Percentiles rank a stretch among this genome's conserved stretches.
Conservation (phyloP, 2,797 vertebrate genomes). For the Chaunax sp. region DNA sequence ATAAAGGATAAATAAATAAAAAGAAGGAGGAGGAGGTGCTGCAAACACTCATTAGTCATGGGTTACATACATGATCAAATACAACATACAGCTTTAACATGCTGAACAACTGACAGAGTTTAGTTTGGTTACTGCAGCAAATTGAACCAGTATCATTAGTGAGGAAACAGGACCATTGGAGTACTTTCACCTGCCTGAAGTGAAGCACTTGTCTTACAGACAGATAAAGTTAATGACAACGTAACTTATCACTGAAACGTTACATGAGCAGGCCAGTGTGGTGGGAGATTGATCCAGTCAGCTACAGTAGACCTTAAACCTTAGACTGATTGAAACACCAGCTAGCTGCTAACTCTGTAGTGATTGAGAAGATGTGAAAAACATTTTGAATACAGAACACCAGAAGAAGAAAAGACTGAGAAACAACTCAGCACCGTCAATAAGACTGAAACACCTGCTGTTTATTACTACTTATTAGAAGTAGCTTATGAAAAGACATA, state of each 20-base stretch:
- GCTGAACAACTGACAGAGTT: too few species aligned
- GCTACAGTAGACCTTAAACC: slow-evolving; percentile 28
- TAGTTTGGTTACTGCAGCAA: too few species aligned
- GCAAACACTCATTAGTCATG: too few species aligned
- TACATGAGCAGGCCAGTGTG: not conserved
- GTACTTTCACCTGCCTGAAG: slow-evolving; percentile 10
- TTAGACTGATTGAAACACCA: slow-evolving; percentile 34
- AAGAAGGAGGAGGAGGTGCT: too few species aligned
- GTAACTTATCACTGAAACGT: slow-evolving; percentile 1
- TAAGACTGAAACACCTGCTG: slow-evolving; percentile 3
- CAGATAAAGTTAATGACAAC: slow-evolving; percentile 1
- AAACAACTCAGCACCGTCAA: not conserved
- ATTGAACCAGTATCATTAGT: not conserved
- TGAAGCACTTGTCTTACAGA: not conserved
- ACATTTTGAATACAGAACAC: not conserved
- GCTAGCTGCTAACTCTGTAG: not conserved
- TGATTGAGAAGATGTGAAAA: slow-evolving; percentile 21
- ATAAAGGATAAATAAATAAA: too few species aligned
- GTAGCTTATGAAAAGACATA: too few species aligned
- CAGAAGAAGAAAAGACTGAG: not conserved
- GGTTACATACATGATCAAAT: too few species aligned
- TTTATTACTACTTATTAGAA: too few species aligned
- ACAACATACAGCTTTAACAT: too few species aligned
- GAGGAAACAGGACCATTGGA: not conserved
- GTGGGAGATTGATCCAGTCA: slow-evolving; percentile 20